Evolutionary conservation across 2,888 invertebrate species (phyloP), one percentile per base, ranked within the genome.

Genomic region (Masnerella sp.): DNA sequence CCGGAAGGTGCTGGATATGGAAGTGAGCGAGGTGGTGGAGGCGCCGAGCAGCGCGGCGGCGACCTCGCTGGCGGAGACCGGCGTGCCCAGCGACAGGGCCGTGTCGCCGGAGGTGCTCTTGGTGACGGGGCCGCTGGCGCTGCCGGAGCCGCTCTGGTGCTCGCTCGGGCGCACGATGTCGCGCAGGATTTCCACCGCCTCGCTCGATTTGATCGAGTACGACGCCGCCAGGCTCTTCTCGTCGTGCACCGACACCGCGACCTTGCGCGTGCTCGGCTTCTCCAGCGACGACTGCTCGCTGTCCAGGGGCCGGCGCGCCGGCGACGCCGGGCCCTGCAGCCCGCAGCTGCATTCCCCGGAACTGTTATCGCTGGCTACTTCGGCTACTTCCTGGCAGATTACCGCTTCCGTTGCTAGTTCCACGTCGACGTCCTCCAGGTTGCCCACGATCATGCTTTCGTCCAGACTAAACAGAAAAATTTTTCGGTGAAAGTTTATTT

Each of bases 381-480:
- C 49, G 4, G 30, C 49, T 32, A 75, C 70, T 20, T 83, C 75
- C 59, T 76, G 76, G 7, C 70, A 77, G 15, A 62, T 77, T 62
- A 30, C 82, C 49, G 62, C 78, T 15, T 59, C 70, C 20, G 74
- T 64, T 8, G 81, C n/a, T n/a, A n/a, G 22, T 2, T 17, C 22
- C 56, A 73, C 82, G 25, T 78, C 69, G 38, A 59, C 77, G 38
- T 74, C 79, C 42, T 75, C 59, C 30, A 49, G 76, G 77, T 47
- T 84, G 84, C 49, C 88, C 17, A 89, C 84, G 20, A 92, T 90
- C 40, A 91, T 84, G 43, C 90, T 90, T 82, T 93, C 93, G 79
- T 93, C 92, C 82, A 93, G 87, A 42, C 92, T 91, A 20, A 9
- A 5, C 25, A 25, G 7, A n/a, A n/a, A n/a, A n/a, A n/a, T n/a